phyloP scores from a whole-genome alignment of 1,140 invertebrate species.

The Caenorhabditis latens region DNA sequence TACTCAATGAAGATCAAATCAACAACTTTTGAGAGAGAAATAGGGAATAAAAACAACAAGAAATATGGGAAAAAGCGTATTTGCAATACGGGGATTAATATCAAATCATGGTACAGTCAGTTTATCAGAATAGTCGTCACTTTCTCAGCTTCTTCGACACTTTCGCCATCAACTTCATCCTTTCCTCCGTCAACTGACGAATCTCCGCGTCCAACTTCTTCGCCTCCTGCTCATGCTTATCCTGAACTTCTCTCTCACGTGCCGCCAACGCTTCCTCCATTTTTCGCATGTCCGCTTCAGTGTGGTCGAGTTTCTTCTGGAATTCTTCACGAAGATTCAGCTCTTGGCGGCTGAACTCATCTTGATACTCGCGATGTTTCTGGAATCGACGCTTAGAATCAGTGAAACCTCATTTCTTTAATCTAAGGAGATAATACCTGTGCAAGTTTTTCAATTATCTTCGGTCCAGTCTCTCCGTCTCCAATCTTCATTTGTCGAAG shows the following conservation, averaged over 20 bases:
- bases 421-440: slow-evolving; percentile 55
- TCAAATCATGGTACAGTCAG: slow-evolving; percentile 5
- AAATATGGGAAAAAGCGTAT: not conserved
- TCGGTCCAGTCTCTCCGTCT: slow-evolving; percentile 76
- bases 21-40: not conserved
- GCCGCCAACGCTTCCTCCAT: slow-evolving; percentile 50
- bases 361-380: slow-evolving; percentile 63
- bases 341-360: slow-evolving; percentile 68
- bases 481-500: slow-evolving; percentile 83
- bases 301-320: slow-evolving; percentile 66
- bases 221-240: slow-evolving; percentile 70
- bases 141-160: slow-evolving; percentile 62
- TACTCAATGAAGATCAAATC: slow-evolving; percentile 20
- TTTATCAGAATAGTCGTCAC: slow-evolving; percentile 24
- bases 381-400: slow-evolving; percentile 48
- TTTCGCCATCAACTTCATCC: slow-evolving; percentile 56
- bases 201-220: slow-evolving; percentile 71
- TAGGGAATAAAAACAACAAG: not conserved
- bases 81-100: slow-evolving; percentile 31
- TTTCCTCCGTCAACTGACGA: slow-evolving; percentile 63
- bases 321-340: slow-evolving; percentile 71
- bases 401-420: not conserved
- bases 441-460: slow-evolving; percentile 71
- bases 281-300: slow-evolving; percentile 59
- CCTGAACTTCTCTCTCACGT: slow-evolving; percentile 64